phyloP scores from a whole-genome alignment of 1,140 invertebrate genomes.

The Heliothis virescens region DNA sequence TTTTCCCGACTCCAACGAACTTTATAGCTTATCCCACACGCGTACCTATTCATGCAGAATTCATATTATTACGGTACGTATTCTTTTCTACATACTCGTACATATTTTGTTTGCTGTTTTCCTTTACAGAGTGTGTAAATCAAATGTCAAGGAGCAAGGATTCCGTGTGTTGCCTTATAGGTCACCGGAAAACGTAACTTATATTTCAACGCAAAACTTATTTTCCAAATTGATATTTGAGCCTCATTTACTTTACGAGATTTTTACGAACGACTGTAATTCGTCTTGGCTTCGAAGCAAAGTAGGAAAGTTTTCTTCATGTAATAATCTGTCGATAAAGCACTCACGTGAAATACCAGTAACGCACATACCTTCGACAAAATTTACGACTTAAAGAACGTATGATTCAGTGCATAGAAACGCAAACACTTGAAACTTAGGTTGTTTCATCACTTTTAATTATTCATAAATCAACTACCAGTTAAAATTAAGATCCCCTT shows the following conservation, averaged over 20 bases:
- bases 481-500: slow-evolving; percentile 62
- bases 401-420: slow-evolving; percentile 46
- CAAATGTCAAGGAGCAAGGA: slow-evolving; percentile 36
- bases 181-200: slow-evolving; percentile 18
- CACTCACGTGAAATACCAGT: slow-evolving; percentile 16
- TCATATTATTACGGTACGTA: slow-evolving; percentile 59
- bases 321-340: slow-evolving; percentile 36
- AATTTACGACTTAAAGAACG: slow-evolving; percentile 45
- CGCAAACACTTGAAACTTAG: slow-evolving; percentile 50
- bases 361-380: slow-evolving; percentile 7
- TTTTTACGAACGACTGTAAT: not conserved
- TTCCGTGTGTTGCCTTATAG: slow-evolving; percentile 11
- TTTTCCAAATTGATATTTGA: slow-evolving; percentile 7
- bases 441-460: slow-evolving; percentile 60
- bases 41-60: slow-evolving; percentile 68
- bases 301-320: slow-evolving; percentile 20
- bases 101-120: slow-evolving; percentile 42
- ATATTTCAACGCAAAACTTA: not conserved
- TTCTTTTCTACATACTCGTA: slow-evolving; percentile 28
- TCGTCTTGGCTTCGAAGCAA: not conserved
- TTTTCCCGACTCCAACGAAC: slow-evolving; percentile 74
- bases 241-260: slow-evolving; percentile 14
- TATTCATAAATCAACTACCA: slow-evolving; percentile 60
- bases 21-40: slow-evolving; percentile 78
- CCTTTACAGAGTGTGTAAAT: slow-evolving; percentile 46